Evolutionary conservation across 2,797 vertebrate species (phyloP), one percentile per base, ranked within the genome.

Genomic region (Naso thynnoides): DNA sequence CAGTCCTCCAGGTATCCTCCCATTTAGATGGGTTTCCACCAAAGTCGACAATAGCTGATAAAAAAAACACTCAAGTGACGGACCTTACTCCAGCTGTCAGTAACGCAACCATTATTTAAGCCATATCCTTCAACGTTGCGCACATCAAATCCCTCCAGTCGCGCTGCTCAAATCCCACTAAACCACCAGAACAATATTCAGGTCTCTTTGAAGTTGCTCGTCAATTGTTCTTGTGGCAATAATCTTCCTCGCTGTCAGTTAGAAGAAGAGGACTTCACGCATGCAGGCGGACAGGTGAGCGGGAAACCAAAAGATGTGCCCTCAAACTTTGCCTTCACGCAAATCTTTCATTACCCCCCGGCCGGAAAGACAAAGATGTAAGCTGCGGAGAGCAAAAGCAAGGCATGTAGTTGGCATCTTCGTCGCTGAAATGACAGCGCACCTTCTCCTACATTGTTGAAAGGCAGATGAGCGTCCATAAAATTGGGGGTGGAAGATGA

Each of bases 1-100:
- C 91, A 95, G 90, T 94, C 88, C 79, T 92, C 85, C 91, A 88
- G 92, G 86, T 92, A 87, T 83, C 91, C 93, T 93, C 92, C 94
- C 94, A 95, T 95, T 89, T 77, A 91, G 86, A 84, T 77, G 88
- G 82, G 82, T 88, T 88, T 86, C 88, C 93, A 78, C 87, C 92
- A 88, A 93, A 89, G 90, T 93, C 91, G 88, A 78, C 82, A 79
- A 69, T 78, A 68, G 83, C 65, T 85, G 77, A 61, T 82, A 63
- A 76, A 83, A n/a, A 48, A 81, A 73, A 72, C 87, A 81, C 89
- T 94, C 90, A 94, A 92, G 92, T 94, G 89, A 90, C 85, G 87
- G 90, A 93, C 79, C 90, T 91, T 89, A 90, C 90, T 95, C 94
- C 94, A 86, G 88, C 91, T 90, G 91, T 87, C 87, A 86, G 63